Conservation (phyloP, 2,113 vertebrate genomes). For the Tichodroma muraria region DNA sequence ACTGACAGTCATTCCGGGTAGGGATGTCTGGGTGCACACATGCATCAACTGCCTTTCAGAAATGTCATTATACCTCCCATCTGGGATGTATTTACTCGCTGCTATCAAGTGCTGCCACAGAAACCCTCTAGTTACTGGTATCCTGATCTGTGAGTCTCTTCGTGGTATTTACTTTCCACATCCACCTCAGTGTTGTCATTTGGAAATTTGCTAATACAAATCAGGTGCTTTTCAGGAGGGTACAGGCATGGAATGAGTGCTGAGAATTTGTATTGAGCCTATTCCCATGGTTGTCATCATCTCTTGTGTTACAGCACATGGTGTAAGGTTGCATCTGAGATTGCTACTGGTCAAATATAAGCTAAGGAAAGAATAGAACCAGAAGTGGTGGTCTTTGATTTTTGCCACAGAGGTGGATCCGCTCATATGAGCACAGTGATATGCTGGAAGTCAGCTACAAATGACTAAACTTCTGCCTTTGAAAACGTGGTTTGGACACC, state of each 20-base stretch:
- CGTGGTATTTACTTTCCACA: not conserved
- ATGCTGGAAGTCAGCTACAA: conserved; percentile 4
- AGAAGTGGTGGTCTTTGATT: not conserved
- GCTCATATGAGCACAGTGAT: not conserved
- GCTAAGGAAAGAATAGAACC: not conserved
- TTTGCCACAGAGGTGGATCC: conserved; percentile 20
- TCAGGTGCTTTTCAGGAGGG: not conserved
- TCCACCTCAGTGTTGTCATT: not conserved
- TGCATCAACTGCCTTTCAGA: not conserved
- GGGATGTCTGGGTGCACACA: not conserved
- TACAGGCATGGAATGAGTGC: not conserved
- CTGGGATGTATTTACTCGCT: not conserved
- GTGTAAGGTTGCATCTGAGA: not conserved
- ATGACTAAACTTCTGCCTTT: conserved; percentile 15
- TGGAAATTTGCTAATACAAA: not conserved
- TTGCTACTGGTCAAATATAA: not conserved
- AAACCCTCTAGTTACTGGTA: not conserved
- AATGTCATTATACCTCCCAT: not conserved
- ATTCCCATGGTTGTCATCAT: not conserved
- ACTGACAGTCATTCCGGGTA: not conserved
- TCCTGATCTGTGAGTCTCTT: not conserved
- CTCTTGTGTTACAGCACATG: not conserved
- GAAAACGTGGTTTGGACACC: conserved; percentile 34
- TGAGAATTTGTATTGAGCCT: not conserved
- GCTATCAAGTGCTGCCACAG: not conserved